Conservation (phyloP, 2,888 invertebrate species). For the Eustalomyia histrio region DNA sequence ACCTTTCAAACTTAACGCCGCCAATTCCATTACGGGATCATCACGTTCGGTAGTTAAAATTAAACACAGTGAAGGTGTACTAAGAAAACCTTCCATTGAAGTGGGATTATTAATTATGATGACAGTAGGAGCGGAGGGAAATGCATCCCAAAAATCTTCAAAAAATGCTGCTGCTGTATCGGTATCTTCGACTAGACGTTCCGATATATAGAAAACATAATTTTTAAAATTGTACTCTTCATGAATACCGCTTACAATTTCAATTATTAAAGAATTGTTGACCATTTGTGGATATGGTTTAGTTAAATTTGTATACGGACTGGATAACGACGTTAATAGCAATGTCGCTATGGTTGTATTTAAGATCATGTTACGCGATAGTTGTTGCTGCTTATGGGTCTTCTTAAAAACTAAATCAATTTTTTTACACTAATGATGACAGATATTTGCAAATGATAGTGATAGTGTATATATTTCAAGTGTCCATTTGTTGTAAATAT, state of each 20-base stretch:
- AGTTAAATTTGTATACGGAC: constrained; percentile 22
- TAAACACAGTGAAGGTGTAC: constrained; percentile 71
- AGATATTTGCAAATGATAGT: neutral
- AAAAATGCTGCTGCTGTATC: constrained; percentile 66
- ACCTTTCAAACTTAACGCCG: constrained; percentile 67
- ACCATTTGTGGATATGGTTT: constrained; percentile 58
- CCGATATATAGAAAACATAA: constrained; percentile 73
- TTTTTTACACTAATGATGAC: neutral
- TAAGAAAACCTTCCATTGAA: constrained; percentile 68
- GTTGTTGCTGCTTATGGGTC: neutral
- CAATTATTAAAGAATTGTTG: constrained; percentile 67
- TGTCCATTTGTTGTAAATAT: neutral
- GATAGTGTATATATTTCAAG: neutral
- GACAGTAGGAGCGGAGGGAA: constrained; percentile 68
- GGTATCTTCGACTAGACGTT: constrained; percentile 66
- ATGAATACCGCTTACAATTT: constrained; percentile 67
- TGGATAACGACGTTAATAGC: constrained; percentile 6
- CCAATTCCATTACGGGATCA: constrained; percentile 73
- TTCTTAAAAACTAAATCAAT: neutral
- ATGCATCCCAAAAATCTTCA: constrained; percentile 65
- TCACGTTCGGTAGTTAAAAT: constrained; percentile 69
- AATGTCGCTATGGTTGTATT: constrained; percentile 48
- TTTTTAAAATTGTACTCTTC: constrained; percentile 69
- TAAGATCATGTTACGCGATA: constrained; percentile 37
- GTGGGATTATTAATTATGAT: constrained; percentile 61